phyloP scores from a whole-genome alignment of 2,888 invertebrate genomes.

The Spodoptera littoralis region DNA sequence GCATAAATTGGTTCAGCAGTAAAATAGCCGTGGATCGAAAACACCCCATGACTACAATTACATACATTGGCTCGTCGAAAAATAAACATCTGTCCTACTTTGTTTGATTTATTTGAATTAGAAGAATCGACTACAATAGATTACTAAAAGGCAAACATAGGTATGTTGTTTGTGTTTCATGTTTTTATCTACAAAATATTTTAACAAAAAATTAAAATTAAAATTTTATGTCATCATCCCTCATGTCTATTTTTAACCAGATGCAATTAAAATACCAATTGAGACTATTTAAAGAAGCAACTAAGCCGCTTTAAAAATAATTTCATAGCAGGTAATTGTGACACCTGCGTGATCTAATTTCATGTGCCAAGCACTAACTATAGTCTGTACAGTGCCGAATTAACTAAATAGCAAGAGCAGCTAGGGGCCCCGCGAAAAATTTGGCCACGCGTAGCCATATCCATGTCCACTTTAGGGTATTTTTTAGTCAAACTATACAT shows the following conservation, averaged over 20 bases:
- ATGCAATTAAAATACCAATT: conserved; percentile 10
- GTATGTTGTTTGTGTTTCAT: too few relatives aligned
- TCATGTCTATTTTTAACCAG: not conserved
- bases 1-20: conserved; percentile 8
- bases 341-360: conserved; percentile 67
- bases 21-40: not conserved
- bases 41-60: conserved; percentile 2
- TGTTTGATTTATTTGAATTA: too few relatives aligned
- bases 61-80: conserved; percentile 14
- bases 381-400: conserved; percentile 16
- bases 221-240: not conserved
- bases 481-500: too few relatives aligned
- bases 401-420: too few relatives aligned
- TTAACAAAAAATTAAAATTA: too few relatives aligned
- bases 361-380: conserved; percentile 61
- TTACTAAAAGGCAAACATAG: too few relatives aligned
- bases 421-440: too few relatives aligned
- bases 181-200: too few relatives aligned
- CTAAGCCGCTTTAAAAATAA: conserved; percentile 56
- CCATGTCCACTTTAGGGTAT: too few relatives aligned
- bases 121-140: too few relatives aligned
- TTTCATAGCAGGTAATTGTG: conserved; percentile 41
- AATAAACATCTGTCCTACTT: conserved; percentile 11
- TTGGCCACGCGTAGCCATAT: too few relatives aligned
- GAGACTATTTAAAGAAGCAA: conserved; percentile 31